Conservation (phyloP, 2,888 invertebrate genomes). For the Drosophila kokeensis region DNA sequence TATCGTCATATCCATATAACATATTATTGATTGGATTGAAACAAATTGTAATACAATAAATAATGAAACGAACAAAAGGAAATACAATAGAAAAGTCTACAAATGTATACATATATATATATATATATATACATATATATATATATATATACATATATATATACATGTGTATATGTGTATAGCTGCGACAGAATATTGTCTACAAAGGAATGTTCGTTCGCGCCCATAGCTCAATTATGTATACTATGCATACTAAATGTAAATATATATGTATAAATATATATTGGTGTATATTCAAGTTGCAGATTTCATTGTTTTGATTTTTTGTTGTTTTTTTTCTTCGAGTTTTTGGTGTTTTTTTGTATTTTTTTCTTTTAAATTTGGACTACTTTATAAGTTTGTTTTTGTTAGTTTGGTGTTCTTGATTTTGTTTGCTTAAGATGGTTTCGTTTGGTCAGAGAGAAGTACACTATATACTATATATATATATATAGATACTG, state of each 20-base stretch:
- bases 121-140: neutral
- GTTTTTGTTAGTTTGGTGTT: neutral
- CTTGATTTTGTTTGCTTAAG: slow-evolving; percentile 16
- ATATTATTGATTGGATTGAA: neutral
- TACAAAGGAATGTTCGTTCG: slow-evolving; percentile 13
- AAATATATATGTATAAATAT: neutral
- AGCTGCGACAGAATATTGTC: slow-evolving; percentile 3
- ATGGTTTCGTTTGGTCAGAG: slow-evolving; percentile 48
- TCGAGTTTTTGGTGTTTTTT: neutral
- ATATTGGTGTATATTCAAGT: neutral
- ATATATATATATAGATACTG: neutral
- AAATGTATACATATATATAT: neutral
- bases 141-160: no score
- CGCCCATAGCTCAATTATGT: neutral
- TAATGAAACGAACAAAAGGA: neutral
- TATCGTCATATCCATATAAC: neutral
- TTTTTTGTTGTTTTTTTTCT: neutral
- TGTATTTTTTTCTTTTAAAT: neutral
- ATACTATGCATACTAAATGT: slow-evolving; percentile 1
- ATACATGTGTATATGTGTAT: neutral
- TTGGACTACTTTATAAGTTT: slow-evolving; percentile 2
- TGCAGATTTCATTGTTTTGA: neutral
- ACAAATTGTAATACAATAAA: neutral
- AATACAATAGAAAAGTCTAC: neutral
- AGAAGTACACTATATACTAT: slow-evolving; percentile 8